These are phyloP conservation scores for Drosophila neoperkinsi DNA, from an alignment of 2,888 invertebrate genomes.

Conservation along the genomic window DNA sequence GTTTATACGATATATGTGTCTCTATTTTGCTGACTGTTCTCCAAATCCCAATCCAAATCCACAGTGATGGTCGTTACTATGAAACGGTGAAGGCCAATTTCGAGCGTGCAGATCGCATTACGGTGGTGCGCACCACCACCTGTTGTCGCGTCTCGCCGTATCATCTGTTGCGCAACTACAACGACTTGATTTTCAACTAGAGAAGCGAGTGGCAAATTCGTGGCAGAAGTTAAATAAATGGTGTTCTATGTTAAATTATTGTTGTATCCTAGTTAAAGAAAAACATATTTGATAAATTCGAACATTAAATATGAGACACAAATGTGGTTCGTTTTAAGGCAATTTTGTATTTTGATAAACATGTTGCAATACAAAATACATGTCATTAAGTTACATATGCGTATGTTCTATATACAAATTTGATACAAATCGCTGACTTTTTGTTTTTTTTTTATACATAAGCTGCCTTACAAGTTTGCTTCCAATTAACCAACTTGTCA, in stretches of 20 bases:
- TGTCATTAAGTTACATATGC: slow-evolving; percentile 52
- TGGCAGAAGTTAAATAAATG: slow-evolving; percentile 5
- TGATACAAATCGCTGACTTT: slow-evolving; percentile 50
- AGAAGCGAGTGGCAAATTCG: slow-evolving; percentile 41
- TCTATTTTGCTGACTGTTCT: background rate
- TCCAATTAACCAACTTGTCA: slow-evolving; percentile 5
- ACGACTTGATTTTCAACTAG: slow-evolving; percentile 97
- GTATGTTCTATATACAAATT: slow-evolving; percentile 52
- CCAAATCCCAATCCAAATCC: background rate
- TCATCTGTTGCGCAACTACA: slow-evolving; percentile 96
- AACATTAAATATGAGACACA: slow-evolving; percentile 8
- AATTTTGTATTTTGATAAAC: slow-evolving; percentile 58
- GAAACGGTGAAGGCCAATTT: slow-evolving; percentile 99
- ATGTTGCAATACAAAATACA: slow-evolving; percentile 53
- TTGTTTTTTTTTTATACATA: slow-evolving; percentile 17
- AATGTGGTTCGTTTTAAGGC: slow-evolving; percentile 44
- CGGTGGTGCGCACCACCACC: slow-evolving; percentile 98
- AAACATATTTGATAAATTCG: slow-evolving; percentile 7
- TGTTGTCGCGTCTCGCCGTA: slow-evolving; percentile 98
- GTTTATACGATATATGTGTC: background rate
- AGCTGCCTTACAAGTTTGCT: slow-evolving; percentile 10
- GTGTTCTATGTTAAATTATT: slow-evolving; percentile 28
- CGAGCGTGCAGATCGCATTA: slow-evolving; percentile 97
- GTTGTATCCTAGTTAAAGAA: slow-evolving; percentile 17
- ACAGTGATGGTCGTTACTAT: slow-evolving; percentile 98